Conservation (phyloP, 2,797 vertebrate species). For the Atherinosoma microstoma region DNA sequence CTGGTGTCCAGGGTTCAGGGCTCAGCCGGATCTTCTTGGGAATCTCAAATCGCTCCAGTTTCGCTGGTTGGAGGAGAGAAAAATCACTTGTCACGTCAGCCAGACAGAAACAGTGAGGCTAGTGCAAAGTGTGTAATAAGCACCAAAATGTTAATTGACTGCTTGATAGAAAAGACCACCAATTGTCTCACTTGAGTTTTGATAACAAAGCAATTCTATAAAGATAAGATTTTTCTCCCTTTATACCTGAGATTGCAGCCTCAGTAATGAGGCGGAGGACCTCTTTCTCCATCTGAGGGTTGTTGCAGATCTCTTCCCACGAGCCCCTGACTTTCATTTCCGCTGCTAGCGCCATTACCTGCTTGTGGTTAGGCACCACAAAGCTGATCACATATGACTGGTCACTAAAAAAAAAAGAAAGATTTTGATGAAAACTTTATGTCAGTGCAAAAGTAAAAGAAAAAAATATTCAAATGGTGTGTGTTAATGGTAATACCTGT, state of each 20-base stretch:
- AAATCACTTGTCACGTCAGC: conserved; percentile 32
- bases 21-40: conserved; percentile 95
- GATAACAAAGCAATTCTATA: background rate
- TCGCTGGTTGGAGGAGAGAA: conserved; percentile 78
- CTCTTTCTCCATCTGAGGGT: conserved; percentile 90
- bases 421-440: background rate
- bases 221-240: background rate
- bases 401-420: conserved; percentile 82
- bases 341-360: conserved; percentile 87
- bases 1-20: conserved; percentile 95
- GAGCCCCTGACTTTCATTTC: conserved; percentile 87
- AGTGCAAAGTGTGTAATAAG: conserved; percentile 14
- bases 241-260: conserved; percentile 89
- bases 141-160: conserved; percentile 11
- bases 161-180: background rate
- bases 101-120: conserved; percentile 2
- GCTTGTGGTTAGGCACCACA: conserved; percentile 97
- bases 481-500: conserved; percentile 84
- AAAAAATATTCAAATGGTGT: background rate
- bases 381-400: conserved; percentile 97
- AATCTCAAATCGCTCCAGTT: conserved; percentile 96
- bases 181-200: conserved; percentile 7
- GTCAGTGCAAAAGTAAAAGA: background rate
- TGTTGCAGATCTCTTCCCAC: conserved; percentile 94
- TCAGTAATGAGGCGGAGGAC: conserved; percentile 91